Conservation (phyloP, 37 sponge, comb jelly and placozoan species). For the Tethya wilhelma region DNA sequence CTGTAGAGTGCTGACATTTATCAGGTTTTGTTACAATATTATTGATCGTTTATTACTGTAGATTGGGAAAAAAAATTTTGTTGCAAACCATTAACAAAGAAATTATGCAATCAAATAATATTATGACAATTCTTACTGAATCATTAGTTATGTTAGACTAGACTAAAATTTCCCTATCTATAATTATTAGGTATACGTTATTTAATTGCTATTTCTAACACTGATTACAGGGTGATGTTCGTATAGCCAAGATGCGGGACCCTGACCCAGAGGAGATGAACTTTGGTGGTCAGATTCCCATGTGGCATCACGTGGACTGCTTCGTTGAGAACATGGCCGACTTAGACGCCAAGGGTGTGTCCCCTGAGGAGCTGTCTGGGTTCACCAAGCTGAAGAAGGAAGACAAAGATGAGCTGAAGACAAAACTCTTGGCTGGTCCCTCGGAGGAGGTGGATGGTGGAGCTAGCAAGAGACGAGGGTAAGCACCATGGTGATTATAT, state of each 20-base stretch:
- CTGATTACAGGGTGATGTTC: conserved; percentile 58
- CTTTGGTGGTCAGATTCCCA: conserved; percentile 34
- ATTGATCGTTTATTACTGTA: too few species aligned
- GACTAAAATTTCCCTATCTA: too few species aligned
- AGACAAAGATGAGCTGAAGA: conserved; percentile 57
- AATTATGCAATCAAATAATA: too few species aligned
- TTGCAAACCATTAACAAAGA: too few species aligned
- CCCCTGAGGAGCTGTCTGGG: conserved; percentile 67
- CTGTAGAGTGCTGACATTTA: too few species aligned
- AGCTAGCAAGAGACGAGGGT: conserved; percentile 2
- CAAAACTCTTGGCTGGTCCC: conserved; percentile 3
- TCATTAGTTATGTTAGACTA: too few species aligned
- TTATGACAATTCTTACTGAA: too few species aligned
- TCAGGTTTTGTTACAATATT: too few species aligned
- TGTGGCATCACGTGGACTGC: conserved; percentile 87
- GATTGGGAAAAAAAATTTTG: too few species aligned
- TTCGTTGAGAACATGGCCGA: conserved; percentile 55
- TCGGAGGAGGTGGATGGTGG: too few species aligned
- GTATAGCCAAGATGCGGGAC: conserved; percentile 74
- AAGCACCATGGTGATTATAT: background rate
- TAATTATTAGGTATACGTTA: too few species aligned
- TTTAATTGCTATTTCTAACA: too few species aligned
- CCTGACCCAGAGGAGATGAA: conserved; percentile 41
- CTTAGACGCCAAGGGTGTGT: conserved; percentile 46
- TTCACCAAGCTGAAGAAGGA: conserved; percentile 75